Conservation (phyloP, 2,888 invertebrate species). For the Mythimna lalbum region DNA sequence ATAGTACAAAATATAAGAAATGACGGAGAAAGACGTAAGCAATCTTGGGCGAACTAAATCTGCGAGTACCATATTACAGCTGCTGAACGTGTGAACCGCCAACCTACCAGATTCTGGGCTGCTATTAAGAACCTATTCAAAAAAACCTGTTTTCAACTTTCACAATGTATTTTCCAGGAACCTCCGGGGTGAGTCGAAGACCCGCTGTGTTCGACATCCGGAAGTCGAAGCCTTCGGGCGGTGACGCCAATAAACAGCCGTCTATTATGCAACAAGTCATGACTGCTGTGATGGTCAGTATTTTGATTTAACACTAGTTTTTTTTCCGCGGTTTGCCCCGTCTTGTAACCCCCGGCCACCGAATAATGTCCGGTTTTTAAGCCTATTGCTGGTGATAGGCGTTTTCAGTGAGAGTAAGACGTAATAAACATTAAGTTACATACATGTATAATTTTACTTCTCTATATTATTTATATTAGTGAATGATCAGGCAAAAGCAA, state of each 20-base stretch:
- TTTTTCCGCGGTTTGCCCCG: no score
- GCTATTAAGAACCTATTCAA: background rate
- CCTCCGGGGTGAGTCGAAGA: constrained; percentile 93
- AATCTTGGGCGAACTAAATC: background rate
- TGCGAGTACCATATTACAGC: background rate
- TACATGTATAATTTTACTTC: no score
- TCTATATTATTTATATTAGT: no score
- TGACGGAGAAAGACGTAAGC: background rate
- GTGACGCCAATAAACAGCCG: constrained; percentile 81
- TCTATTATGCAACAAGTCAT: constrained; percentile 96
- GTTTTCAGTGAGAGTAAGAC: no score
- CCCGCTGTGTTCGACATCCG: constrained; percentile 96
- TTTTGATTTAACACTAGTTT: background rate
- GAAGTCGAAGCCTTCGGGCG: constrained; percentile 85
- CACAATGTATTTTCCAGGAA: constrained; percentile 79
- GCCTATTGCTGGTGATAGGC: no score
- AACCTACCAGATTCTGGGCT: background rate
- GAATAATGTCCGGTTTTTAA: no score
- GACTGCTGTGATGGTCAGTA: constrained; percentile 93
- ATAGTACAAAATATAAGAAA: background rate
- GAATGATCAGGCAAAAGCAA: no score
- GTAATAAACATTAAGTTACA: no score
- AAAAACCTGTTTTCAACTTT: background rate
- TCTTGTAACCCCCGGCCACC: no score
- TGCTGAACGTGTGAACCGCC: background rate